Base-by-base conservation (phyloP, 2,113 vertebrate genomes). In the Gasterosteus nipponicus region DNA sequence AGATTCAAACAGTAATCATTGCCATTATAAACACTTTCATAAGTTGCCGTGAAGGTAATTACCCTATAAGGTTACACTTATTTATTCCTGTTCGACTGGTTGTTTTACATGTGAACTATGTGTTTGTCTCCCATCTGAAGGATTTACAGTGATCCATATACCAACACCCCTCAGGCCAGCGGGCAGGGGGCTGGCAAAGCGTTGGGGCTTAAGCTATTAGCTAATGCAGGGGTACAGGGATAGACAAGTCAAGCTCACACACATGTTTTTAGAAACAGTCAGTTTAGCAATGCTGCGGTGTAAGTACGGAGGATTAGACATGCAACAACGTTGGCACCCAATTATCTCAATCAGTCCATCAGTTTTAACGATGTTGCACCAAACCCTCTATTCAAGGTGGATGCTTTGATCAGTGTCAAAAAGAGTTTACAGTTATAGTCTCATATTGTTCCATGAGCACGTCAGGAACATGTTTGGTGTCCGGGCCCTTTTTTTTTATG, bases 221-320 rank as follows among this genome's bases (percentile, higher is more conserved):
- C 85, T 91, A 76, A 91, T 84, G 42, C 66, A 67, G 84, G 78
- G 79, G 75, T 66, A 18, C 15, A 60, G 29, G 64, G 53, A 39
- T 38, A 80, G 84, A 85, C 67, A 84, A 62, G 77, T 79, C 75
- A 44, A 78, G 72, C 47, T 73, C 72, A 69, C 76, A 80, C 73
- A 64, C 73, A 65, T 39, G n/a, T 49, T 54, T 64, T 56, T 8
- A n/a, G 35, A n/a, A 71, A 64, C 77, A 77, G 41, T 61, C 42
- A 69, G 39, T 75, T 75, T 72, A 47, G 53, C 29, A 35, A 58
- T 31, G 31, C 15, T 60, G 47, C 57, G 58, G 33, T 44, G 63
- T 53, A 19, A 44, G 19, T 71, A 66, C 1, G 0, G 53, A 66
- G 70, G 79, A 68, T 83, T 81, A 67, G 67, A 49, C 60, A 67